A percentile compares a stretch with the other conserved stretches of the same genome.
Evolutionary conservation across 2,888 invertebrate genomes (phyloP).

Genomic region (Stramonita haemastoma): DNA sequence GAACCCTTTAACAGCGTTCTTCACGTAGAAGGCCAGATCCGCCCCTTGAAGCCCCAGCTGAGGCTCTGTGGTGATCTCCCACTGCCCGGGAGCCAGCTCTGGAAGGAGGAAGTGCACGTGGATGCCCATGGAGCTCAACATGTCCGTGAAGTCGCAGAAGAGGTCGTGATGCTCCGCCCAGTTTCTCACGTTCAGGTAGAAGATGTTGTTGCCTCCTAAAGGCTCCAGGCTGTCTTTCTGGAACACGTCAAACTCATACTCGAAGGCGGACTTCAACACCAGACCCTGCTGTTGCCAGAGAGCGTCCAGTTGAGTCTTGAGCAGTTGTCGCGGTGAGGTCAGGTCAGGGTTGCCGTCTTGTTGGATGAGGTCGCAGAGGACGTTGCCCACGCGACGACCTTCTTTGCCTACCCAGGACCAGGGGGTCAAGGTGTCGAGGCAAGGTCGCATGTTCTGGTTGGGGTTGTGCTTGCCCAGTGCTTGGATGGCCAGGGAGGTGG

Average conservation of each 20-base stretch:
- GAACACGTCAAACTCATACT: constrained; percentile 37
- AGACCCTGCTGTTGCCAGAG: constrained; percentile 7
- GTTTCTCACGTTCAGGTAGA: neutral
- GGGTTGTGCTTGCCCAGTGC: neutral
- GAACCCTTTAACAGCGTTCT: constrained; percentile 29
- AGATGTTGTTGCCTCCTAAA: neutral
- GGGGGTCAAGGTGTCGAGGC: constrained; percentile 35
- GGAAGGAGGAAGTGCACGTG: constrained; percentile 30
- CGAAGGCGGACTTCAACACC: constrained; percentile 32
- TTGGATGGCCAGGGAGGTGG: neutral
- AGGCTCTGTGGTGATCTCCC: constrained; percentile 40
- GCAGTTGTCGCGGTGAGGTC: constrained; percentile 30
- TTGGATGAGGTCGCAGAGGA: constrained; percentile 34
- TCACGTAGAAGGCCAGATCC: constrained; percentile 37
- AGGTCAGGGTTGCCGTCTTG: constrained; percentile 10
- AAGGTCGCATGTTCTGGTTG: constrained; percentile 24
- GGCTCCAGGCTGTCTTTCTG: neutral
- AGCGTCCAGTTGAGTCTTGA: constrained; percentile 19
- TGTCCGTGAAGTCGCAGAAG: constrained; percentile 23
- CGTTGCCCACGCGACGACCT: constrained; percentile 31
- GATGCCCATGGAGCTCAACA: constrained; percentile 15
- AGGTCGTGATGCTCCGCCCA: neutral
- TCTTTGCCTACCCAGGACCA: constrained; percentile 30
- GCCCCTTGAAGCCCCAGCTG: constrained; percentile 16
- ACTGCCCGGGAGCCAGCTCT: constrained; percentile 22